Evolutionary conservation across 23 tunicate genomes (phyloP), one percentile per base, ranked within the genome.

Genomic region (Ascidia mentula): DNA sequence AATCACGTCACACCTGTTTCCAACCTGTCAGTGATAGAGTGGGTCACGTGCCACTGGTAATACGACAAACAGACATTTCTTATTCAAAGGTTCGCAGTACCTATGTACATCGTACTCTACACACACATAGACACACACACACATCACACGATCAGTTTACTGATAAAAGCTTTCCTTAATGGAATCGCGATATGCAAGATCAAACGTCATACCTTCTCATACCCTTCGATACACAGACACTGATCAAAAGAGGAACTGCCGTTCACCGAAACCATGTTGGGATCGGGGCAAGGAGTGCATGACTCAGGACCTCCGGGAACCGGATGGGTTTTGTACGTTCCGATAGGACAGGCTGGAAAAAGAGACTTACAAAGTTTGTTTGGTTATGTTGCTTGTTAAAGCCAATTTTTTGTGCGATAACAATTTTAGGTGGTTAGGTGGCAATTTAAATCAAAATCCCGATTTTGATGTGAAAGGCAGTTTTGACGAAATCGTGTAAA

Each of bases 211-310:
- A 77, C 80, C 83, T 79, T 46, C 69, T 35, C 38, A 37, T 32
- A 79, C 37, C 83, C 83, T 32, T 22, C 40, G 32, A 32, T 65
- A 46, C 83, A 79, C 59, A 36, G 36, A 60, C 83, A 79, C 18
- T 79, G 74, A 31, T 34, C 60, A 17, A 93, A 31, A 7, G 84
- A 74, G 31, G 81, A 72, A 38, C 95, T 89, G 28, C 82, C 98
- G 70, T 59, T 72, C 7, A 89, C 79, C 18, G 98, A 93, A 31
- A 59, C 31, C 98, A 93, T 93, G 69, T 88, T 75, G 12, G 72
- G 76, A 69, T 93, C 98, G 1, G 98, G 98, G 40, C 98, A 93
- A 6, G 89, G 89, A 5, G 74, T 37, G 40, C 98, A 93, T 15
- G 98, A 76, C 46, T 93, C 91, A 0, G 46, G 45, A 22, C 84